Percentiles rank a stretch among this genome's conserved stretches.
Evolutionary conservation across 2,888 invertebrate species (phyloP).

Genomic region (Harpagoxenus sublaevis): DNA sequence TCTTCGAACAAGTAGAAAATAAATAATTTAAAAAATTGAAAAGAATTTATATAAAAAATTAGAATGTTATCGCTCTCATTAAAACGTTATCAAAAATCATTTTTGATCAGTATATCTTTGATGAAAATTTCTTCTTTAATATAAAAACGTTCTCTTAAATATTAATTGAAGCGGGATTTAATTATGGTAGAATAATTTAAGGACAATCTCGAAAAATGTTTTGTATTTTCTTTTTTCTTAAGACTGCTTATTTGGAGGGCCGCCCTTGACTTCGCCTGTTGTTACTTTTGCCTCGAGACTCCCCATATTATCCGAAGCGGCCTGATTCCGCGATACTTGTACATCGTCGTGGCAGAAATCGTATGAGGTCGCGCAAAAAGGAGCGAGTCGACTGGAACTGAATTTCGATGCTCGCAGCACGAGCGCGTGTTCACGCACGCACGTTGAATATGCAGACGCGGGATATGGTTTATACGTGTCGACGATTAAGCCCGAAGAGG

Average conservation of each 20-base stretch:
- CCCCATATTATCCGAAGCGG: not conserved
- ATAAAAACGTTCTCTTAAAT: not conserved
- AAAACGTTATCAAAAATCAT: not conserved
- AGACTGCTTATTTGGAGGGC: not conserved
- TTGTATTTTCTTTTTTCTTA: not conserved
- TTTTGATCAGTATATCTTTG: not conserved
- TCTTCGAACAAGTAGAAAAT: not conserved
- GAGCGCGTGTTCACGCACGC: slow-evolving; percentile 60
- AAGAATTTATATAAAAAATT: not conserved
- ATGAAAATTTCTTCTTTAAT: no score
- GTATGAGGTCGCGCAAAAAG: slow-evolving; percentile 31
- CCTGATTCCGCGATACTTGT: slow-evolving; percentile 1
- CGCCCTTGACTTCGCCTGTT: not conserved
- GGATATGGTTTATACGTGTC: slow-evolving; percentile 85
- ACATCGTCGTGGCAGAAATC: slow-evolving; percentile 15
- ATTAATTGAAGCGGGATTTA: not conserved
- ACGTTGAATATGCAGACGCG: slow-evolving; percentile 84
- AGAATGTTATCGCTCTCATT: not conserved
- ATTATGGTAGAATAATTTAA: not conserved
- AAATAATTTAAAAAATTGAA: not conserved
- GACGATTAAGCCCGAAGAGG: slow-evolving; percentile 85
- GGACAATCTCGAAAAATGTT: not conserved
- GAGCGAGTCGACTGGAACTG: slow-evolving; percentile 30
- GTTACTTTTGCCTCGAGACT: no score
- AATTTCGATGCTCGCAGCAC: slow-evolving; percentile 69